Conservation (phyloP, 2,888 invertebrate species). For the Pristionchus japonicus region DNA sequence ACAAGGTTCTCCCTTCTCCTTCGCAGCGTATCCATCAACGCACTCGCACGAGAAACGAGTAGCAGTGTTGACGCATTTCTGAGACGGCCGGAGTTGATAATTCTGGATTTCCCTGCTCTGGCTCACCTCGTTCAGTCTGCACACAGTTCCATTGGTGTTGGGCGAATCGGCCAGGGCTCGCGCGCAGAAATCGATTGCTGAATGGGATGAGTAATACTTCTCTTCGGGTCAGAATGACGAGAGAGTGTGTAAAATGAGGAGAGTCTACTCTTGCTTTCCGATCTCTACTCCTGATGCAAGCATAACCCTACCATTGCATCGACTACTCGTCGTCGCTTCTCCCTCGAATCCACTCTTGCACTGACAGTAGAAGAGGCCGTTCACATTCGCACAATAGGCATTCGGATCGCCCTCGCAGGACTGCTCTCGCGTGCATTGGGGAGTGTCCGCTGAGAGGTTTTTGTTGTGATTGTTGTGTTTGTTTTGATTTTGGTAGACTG, state of each 20-base stretch:
- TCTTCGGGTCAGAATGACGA: background rate
- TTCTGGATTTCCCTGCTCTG: background rate
- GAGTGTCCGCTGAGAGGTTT: background rate
- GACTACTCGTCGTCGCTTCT: background rate
- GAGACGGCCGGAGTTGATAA: background rate
- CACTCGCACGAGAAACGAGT: background rate
- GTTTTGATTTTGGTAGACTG: background rate
- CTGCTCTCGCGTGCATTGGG: conserved; percentile 44
- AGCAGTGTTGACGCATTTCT: conserved; percentile 3
- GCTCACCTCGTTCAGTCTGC: conserved; percentile 43
- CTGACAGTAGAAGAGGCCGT: background rate
- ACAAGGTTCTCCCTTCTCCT: conserved; percentile 35
- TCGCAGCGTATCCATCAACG: background rate
- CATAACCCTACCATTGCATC: conserved; percentile 1
- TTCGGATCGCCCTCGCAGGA: conserved; percentile 44
- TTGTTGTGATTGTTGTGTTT: background rate
- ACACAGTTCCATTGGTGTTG: conserved; percentile 33
- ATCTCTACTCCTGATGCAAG: background rate
- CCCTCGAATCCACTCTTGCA: conserved; percentile 38
- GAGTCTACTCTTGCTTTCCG: too few species aligned
- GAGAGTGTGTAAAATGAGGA: too few species aligned
- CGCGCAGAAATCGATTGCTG: background rate
- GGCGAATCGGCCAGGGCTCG: background rate
- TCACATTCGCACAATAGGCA: conserved; percentile 44
- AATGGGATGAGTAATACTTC: background rate